phyloP scores from a whole-genome alignment of 2,797 vertebrate genomes.

The Lithobates sylvaticus region DNA sequence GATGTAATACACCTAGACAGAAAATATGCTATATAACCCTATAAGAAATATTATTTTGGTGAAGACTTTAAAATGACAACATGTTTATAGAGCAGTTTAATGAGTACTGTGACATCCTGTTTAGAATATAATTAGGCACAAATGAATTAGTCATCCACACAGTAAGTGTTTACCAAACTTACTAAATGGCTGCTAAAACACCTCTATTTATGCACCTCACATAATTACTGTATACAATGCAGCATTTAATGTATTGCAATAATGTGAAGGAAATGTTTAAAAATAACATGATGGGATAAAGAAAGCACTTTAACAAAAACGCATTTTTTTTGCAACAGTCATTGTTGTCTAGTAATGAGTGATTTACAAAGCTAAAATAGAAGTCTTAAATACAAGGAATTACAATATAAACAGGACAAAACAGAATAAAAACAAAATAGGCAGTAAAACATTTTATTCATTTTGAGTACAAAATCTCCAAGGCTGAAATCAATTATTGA shows the following conservation, averaged over 20 bases:
- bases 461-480: background rate
- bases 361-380: background rate
- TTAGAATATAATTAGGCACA: constrained; percentile 3
- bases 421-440: background rate
- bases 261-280: background rate
- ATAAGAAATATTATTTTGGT: background rate
- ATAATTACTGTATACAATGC: constrained; percentile 12
- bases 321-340: background rate
- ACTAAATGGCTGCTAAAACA: constrained; percentile 17
- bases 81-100: constrained; percentile 21
- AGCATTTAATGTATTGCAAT: constrained; percentile 10
- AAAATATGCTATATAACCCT: background rate
- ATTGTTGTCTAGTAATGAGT: background rate
- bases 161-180: constrained; percentile 17
- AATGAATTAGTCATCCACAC: constrained; percentile 26
- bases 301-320: background rate
- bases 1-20: background rate
- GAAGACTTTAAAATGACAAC: background rate
- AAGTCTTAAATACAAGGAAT: background rate
- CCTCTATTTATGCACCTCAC: background rate
- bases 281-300: constrained; percentile 12
- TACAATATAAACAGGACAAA: background rate
- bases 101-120: background rate
- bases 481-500: background rate
- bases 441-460: background rate